phyloP scores from a whole-genome alignment of 2,113 vertebrate genomes.

The Scartelaos histophorus region DNA sequence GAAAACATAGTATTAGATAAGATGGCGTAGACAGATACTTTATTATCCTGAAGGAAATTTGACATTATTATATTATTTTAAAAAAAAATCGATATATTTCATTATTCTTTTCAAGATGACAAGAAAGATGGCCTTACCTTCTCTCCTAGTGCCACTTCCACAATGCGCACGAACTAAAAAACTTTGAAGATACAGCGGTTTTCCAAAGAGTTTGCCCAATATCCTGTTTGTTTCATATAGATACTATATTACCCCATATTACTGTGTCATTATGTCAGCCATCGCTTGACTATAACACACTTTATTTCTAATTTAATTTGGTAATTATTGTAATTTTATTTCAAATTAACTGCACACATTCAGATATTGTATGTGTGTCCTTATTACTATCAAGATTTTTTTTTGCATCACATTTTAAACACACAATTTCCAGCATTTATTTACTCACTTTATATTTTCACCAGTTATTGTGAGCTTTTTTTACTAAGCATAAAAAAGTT shows the following conservation, averaged over 20 bases:
- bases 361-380: background rate
- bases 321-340: background rate
- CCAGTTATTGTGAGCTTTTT: background rate
- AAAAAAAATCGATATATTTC: background rate
- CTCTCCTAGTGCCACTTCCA: background rate
- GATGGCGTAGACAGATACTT: no score
- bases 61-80: background rate
- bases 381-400: background rate
- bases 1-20: constrained; percentile 3
- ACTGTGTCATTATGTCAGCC: background rate
- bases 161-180: background rate
- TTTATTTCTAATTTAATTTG: no score
- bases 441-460: background rate
- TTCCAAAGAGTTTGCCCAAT: constrained; percentile 25
- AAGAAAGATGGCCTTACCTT: constrained; percentile 27
- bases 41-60: no score
- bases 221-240: constrained; percentile 2
- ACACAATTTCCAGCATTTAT: background rate
- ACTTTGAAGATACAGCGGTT: background rate
- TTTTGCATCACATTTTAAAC: background rate
- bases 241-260: background rate
- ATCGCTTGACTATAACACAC: background rate
- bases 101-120: background rate
- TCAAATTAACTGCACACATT: background rate
- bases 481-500: background rate